phyloP scores from a whole-genome alignment of 2,888 invertebrate species.

The Pandemis corylana region DNA sequence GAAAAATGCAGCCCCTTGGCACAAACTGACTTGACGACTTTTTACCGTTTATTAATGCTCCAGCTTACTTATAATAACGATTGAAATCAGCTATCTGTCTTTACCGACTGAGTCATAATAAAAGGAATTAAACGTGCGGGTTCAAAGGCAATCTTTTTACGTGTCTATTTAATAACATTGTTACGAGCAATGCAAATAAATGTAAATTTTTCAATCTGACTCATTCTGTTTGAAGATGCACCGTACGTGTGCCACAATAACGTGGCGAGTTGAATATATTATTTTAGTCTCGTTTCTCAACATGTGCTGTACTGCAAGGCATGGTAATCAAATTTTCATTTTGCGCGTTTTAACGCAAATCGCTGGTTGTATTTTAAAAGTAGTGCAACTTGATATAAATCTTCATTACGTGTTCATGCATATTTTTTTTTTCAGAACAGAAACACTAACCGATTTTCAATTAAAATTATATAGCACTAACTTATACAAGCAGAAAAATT shows the following conservation, averaged over 20 bases:
- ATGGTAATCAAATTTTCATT: constrained; percentile 8
- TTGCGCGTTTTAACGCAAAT: constrained; percentile 5
- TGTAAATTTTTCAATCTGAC: background rate
- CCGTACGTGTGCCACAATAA: constrained; percentile 13
- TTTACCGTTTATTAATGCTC: no score
- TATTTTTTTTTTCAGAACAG: no score
- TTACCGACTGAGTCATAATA: background rate
- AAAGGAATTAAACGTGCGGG: background rate
- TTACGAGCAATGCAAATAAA: constrained; percentile 9
- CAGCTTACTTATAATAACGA: background rate
- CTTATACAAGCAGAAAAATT: no score
- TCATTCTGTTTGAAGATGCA: background rate
- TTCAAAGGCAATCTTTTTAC: background rate
- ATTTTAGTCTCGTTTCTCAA: background rate
- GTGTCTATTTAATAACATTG: background rate
- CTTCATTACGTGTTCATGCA: no score
- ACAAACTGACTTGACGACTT: no score
- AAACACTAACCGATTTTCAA: no score
- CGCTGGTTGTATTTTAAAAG: background rate
- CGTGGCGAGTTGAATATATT: constrained; percentile 21
- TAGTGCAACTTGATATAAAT: background rate
- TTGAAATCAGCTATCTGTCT: background rate
- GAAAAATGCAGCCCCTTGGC: no score
- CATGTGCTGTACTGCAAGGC: constrained; percentile 14
- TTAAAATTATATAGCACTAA: no score